Conservation (phyloP, 2,888 invertebrate species). For the Andrena trimmerana region DNA sequence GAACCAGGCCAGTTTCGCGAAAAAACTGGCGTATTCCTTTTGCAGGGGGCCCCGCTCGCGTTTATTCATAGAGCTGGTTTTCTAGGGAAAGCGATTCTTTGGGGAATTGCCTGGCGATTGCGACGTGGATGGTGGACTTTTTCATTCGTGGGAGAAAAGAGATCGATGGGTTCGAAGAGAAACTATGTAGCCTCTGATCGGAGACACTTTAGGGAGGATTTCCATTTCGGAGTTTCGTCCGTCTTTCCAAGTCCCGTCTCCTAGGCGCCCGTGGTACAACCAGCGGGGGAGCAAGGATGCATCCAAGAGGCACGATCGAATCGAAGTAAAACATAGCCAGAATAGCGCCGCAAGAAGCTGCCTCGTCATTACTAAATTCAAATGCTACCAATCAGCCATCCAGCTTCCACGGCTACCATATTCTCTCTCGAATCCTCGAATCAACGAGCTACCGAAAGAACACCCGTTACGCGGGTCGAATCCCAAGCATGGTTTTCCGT, state of each 20-base stretch:
- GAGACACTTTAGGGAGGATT: no score
- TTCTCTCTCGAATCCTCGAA: no score
- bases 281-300: neutral
- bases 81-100: constrained; percentile 50
- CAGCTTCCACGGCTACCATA: no score
- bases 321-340: neutral
- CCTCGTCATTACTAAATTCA: no score
- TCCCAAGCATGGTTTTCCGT: constrained; percentile 33
- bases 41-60: constrained; percentile 31
- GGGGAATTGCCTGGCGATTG: constrained; percentile 1
- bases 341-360: no score
- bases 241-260: no score
- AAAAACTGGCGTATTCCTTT: constrained; percentile 57
- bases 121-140: neutral
- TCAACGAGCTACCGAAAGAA: no score
- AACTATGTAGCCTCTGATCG: no score
- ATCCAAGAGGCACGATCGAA: neutral
- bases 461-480: neutral
- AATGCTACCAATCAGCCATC: no score
- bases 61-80: constrained; percentile 57
- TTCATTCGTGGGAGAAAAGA: constrained; percentile 15
- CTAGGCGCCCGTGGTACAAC: no score
- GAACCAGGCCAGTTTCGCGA: constrained; percentile 53
- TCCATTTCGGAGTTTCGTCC: no score
- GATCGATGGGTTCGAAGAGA: neutral